These are phyloP conservation scores for Anabacerthia variegaticeps DNA, from an alignment of 2,797 vertebrate species.

Conservation along the genomic window DNA sequence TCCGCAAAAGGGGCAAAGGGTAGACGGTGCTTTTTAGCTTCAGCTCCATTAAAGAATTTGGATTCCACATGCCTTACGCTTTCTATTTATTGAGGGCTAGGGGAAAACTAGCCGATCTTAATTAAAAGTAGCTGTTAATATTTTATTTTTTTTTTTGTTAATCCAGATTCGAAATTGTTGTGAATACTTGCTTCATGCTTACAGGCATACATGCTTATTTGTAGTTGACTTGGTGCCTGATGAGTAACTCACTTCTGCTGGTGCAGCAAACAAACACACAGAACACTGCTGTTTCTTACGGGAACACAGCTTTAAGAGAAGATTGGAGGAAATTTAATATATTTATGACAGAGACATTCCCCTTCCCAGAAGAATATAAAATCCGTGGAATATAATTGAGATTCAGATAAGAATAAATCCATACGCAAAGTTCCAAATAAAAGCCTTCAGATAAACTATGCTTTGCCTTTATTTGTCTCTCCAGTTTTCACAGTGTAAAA, in stretches of 20 bases:
- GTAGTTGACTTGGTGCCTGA: background rate
- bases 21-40: conserved; percentile 2
- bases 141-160: background rate
- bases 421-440: conserved; percentile 8
- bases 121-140: background rate
- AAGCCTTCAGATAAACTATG: background rate
- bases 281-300: background rate
- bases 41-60: conserved; percentile 41
- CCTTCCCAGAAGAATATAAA: background rate
- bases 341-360: background rate
- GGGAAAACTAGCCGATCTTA: background rate
- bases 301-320: background rate
- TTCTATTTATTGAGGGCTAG: conserved; percentile 51
- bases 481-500: background rate
- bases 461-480: background rate
- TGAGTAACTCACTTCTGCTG: background rate
- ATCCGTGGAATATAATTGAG: background rate
- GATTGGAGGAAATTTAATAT: background rate
- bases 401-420: background rate
- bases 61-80: conserved; percentile 36
- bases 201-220: background rate
- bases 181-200: background rate
- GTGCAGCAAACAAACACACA: background rate
- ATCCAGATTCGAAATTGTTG: background rate
- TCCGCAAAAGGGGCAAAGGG: background rate